Evolutionary conservation across 2,797 vertebrate species (phyloP).

Genomic region (Notolabrus celidotus): DNA sequence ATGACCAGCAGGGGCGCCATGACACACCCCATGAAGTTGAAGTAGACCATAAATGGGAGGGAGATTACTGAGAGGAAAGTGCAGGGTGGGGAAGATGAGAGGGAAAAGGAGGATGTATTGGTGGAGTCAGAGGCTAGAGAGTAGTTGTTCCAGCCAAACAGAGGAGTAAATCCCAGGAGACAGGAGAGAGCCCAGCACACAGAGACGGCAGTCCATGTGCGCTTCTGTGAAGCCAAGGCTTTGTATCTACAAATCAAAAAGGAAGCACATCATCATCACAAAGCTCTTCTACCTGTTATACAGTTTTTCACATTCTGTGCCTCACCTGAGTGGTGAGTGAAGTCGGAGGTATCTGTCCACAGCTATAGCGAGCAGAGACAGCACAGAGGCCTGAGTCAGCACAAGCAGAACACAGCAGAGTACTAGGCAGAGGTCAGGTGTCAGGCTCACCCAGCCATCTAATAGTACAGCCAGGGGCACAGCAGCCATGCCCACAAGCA

Average conservation of each 20-base stretch:
- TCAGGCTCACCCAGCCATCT: conserved; percentile 75
- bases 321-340: conserved; percentile 82
- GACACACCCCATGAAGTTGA: conserved; percentile 86
- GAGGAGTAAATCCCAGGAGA: conserved; percentile 83
- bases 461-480: conserved; percentile 87
- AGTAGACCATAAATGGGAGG: conserved; percentile 90
- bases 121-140: conserved; percentile 18
- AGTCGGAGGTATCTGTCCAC: conserved; percentile 89
- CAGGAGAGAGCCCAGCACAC: conserved; percentile 87
- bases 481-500: conserved; percentile 86
- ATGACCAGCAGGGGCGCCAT: conserved; percentile 87
- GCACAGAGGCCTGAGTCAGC: conserved; percentile 88
- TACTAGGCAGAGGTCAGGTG: conserved; percentile 84
- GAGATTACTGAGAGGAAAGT: conserved; percentile 79
- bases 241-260: conserved; percentile 82
- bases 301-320: not conserved
- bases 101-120: conserved; percentile 20
- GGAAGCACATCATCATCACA: not conserved
- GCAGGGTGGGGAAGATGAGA: conserved; percentile 55
- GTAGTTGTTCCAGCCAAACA: conserved; percentile 87
- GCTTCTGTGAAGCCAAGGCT: conserved; percentile 80
- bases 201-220: conserved; percentile 81
- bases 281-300: not conserved
- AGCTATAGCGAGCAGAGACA: conserved; percentile 90
- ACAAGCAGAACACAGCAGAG: conserved; percentile 87